phyloP scores from a whole-genome alignment of 1,140 invertebrate genomes.

The Heliconius hewitsoni region DNA sequence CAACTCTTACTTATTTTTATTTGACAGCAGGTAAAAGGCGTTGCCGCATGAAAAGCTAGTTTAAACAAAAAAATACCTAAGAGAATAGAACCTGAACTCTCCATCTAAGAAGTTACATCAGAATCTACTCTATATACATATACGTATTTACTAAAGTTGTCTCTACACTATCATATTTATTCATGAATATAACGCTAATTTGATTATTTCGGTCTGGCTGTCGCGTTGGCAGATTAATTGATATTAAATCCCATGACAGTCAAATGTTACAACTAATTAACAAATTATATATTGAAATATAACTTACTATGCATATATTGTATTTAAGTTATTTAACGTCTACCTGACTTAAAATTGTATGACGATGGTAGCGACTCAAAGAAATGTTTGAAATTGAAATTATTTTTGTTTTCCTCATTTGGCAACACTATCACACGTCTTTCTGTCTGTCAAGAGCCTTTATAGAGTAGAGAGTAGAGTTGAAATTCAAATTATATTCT shows the following conservation, averaged over 20 bases:
- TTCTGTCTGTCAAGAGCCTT: too few species aligned
- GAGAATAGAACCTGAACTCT: background rate
- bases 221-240: slow-evolving; percentile 9
- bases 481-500: too few species aligned
- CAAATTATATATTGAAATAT: slow-evolving; percentile 1
- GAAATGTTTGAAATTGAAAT: too few species aligned
- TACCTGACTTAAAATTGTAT: background rate
- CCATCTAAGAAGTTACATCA: background rate
- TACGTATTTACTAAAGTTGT: background rate
- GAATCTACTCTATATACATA: background rate
- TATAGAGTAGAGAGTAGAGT: too few species aligned
- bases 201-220: slow-evolving; percentile 12
- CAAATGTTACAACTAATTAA: slow-evolving; percentile 11
- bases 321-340: background rate
- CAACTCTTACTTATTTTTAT: too few species aligned
- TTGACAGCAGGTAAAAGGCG: too few species aligned
- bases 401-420: too few species aligned
- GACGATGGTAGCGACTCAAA: background rate
- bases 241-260: slow-evolving; percentile 10
- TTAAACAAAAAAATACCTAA: too few species aligned
- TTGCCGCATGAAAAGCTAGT: too few species aligned
- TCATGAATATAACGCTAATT: slow-evolving; percentile 1
- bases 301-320: background rate
- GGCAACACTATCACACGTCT: too few species aligned
- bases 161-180: slow-evolving; percentile 3